Evolutionary conservation across 2,113 vertebrate species (phyloP).

Genomic region (Bothrops jararaca): DNA sequence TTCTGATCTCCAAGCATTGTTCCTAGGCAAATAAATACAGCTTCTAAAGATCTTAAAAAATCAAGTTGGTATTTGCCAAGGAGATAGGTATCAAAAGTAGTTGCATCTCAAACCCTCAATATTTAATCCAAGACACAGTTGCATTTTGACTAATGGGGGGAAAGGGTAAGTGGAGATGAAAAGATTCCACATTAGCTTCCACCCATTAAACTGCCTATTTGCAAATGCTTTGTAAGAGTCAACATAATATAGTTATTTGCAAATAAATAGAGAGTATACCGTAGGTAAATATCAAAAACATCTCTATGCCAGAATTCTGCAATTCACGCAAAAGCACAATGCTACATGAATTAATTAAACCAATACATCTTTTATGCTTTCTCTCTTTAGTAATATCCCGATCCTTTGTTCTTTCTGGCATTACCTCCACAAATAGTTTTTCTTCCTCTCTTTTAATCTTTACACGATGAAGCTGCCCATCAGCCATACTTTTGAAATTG

Average conservation of each 20-base stretch:
- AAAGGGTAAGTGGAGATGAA: not conserved
- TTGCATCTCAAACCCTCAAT: not conserved
- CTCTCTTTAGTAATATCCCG: not conserved
- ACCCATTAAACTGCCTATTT: not conserved
- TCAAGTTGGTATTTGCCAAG: not conserved
- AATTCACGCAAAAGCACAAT: not conserved
- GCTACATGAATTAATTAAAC: not conserved
- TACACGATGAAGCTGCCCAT: slow-evolving; percentile 75
- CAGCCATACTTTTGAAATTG: slow-evolving; percentile 72
- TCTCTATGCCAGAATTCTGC: not conserved
- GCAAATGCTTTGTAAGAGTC: not conserved
- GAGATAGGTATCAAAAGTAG: not conserved
- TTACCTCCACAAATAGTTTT: slow-evolving; percentile 76
- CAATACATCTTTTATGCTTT: not conserved
- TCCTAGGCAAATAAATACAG: not conserved
- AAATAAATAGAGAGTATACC: not conserved
- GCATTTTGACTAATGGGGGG: not conserved
- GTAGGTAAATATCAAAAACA: not conserved
- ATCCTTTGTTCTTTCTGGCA: not conserved
- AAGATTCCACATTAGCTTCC: not conserved
- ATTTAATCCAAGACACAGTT: not conserved
- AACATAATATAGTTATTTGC: not conserved
- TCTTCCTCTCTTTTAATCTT: slow-evolving; percentile 74
- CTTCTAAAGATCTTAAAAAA: not conserved
- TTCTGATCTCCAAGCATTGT: not conserved